Base-by-base conservation (phyloP, 2,888 invertebrate genomes). In the Cremastinae sp. region DNA sequence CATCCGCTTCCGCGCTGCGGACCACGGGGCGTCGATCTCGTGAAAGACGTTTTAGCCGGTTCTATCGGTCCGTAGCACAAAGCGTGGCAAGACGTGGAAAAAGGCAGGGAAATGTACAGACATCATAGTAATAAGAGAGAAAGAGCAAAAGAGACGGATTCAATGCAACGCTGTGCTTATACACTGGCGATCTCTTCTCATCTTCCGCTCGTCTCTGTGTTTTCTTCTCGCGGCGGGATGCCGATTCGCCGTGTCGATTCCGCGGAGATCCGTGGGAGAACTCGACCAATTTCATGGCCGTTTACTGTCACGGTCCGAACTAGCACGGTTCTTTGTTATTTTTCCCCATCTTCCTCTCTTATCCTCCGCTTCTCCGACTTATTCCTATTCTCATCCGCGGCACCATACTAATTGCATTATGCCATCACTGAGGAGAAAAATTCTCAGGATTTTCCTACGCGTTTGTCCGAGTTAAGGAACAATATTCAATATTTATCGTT, bases 251-350 rank as follows among this genome's bases (percentile, higher is more conserved):
- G 75, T 65, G 72, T 69, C 73, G 76, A 76, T 72, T 69, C 74
- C 45, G 58, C 69, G 47, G 62, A 64, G 75, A 79, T 80, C 84
- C 84, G 85, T 85, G 84, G 83, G 86, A 86, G 83, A 84, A 81
- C 81, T 79, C 79, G 78, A 75, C 82, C 81, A 83, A 84, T 87
- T 86, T 86, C 85, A 87, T 83, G 87, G 85, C 83, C 82, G 82
- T 83, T 86, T 84, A 78, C 75, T 84, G 85, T 83, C 83, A 86
- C 84, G 87, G 83, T 86, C 74, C 83, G 82, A 77, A 80, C 76
- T 28, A 28, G 28, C 80, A 77, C 80, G 78, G 80, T 80, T 83
- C 80, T 81, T 74, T 77, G 74, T 68, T 70, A 61, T 65, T 61
- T 75, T 74, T 75, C 65, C 75, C 75, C 71, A 56, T 69, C 68